Evolutionary conservation across 2,797 vertebrate species (phyloP).

Genomic region (Picus viridis): DNA sequence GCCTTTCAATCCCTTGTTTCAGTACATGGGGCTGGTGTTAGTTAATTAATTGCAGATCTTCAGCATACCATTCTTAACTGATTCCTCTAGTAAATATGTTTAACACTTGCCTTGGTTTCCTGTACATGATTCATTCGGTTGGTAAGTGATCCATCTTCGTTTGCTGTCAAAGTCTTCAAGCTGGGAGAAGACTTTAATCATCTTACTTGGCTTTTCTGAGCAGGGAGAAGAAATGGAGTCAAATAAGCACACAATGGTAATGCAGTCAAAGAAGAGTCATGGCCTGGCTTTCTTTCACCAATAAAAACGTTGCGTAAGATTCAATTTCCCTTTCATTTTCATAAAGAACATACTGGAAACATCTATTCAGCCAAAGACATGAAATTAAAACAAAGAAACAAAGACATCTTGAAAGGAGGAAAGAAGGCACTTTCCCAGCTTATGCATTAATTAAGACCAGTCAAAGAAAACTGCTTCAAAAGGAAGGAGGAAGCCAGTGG

Average conservation of each 20-base stretch:
- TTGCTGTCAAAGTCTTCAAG: constrained; percentile 52
- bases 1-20: constrained; percentile 48
- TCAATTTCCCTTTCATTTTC: constrained; percentile 58
- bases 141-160: constrained; percentile 57
- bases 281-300: constrained; percentile 27
- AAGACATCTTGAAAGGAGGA: constrained; percentile 51
- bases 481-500: constrained; percentile 46
- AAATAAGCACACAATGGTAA: constrained; percentile 9
- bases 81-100: constrained; percentile 60
- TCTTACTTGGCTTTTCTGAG: constrained; percentile 29
- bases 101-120: constrained; percentile 60
- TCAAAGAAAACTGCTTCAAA: constrained; percentile 66
- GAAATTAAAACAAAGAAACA: constrained; percentile 62
- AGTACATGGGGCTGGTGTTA: constrained; percentile 16
- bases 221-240: constrained; percentile 22
- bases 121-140: constrained; percentile 50
- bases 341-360: constrained; percentile 30
- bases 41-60: constrained; percentile 58
- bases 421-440: constrained; percentile 59
- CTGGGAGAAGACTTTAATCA: constrained; percentile 42
- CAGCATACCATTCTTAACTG: constrained; percentile 26
- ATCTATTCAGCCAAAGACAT: constrained; percentile 26
- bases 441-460: constrained; percentile 65
- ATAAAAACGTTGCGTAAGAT: constrained; percentile 15
- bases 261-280: background rate